These are phyloP conservation scores for Taurulus bubalis DNA, from an alignment of 2,113 vertebrate species.

Conservation along the genomic window DNA sequence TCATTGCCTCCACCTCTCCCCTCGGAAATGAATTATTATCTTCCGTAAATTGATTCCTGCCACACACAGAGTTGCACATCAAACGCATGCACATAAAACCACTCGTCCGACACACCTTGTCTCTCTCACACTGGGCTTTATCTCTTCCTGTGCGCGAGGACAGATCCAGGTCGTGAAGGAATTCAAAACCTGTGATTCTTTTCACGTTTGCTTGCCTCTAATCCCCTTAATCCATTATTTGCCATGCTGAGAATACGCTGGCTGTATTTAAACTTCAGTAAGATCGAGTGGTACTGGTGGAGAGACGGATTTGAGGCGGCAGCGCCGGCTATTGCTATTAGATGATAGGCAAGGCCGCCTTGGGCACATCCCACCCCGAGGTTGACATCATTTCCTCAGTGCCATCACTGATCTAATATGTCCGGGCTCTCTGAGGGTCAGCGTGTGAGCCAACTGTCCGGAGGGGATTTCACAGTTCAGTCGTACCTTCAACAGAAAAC, in stretches of 20 bases:
- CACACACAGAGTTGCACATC: constrained; percentile 23
- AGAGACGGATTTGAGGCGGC: constrained; percentile 32
- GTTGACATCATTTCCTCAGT: constrained; percentile 54
- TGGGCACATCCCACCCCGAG: constrained; percentile 40
- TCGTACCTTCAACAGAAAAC: constrained; percentile 13
- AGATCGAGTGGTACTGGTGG: constrained; percentile 56
- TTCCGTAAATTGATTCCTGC: constrained; percentile 78
- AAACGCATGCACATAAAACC: constrained; percentile 41
- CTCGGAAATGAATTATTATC: constrained; percentile 78
- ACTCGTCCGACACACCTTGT: constrained; percentile 12
- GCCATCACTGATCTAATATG: constrained; percentile 54
- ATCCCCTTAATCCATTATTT: constrained; percentile 78
- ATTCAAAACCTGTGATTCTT: constrained; percentile 71
- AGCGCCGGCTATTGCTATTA: constrained; percentile 57
- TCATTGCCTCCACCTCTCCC: constrained; percentile 64
- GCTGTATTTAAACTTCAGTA: constrained; percentile 63
- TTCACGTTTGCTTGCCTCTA: constrained; percentile 73
- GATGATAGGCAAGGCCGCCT: constrained; percentile 52
- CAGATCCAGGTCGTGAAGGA: constrained; percentile 67
- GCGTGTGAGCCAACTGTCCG: constrained; percentile 24
- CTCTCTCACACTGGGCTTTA: constrained; percentile 46
- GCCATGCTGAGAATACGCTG: constrained; percentile 58
- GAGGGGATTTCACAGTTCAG: constrained; percentile 15
- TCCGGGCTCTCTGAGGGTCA: constrained; percentile 23
- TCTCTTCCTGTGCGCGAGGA: constrained; percentile 43